Percentiles rank a stretch among this genome's conserved stretches.
Evolutionary conservation across 2,797 vertebrate species (phyloP).

Genomic region (Tachyglossus aculeatus): DNA sequence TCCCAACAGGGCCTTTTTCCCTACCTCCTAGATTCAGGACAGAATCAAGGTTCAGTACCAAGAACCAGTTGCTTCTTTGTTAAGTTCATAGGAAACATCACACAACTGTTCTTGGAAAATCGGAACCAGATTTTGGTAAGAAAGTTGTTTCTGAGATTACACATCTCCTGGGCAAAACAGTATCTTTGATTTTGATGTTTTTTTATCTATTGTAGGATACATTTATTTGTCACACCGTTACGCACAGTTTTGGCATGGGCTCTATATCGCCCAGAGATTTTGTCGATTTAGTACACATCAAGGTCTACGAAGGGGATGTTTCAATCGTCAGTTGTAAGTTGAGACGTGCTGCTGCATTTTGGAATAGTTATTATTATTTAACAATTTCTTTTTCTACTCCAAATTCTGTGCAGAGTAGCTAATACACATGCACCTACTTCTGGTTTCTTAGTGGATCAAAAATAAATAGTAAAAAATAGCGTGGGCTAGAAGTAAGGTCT

Average conservation of each 20-base stretch:
- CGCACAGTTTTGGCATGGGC: constrained; percentile 72
- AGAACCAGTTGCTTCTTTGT: not conserved
- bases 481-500: not conserved
- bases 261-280: constrained; percentile 71
- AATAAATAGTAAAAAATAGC: not conserved
- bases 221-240: constrained; percentile 63
- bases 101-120: constrained; percentile 16
- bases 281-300: constrained; percentile 64
- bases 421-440: not conserved
- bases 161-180: not conserved
- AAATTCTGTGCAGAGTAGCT: not conserved
- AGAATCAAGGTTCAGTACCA: not conserved
- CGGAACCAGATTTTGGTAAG: not conserved
- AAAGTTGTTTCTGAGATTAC: not conserved
- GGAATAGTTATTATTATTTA: not conserved
- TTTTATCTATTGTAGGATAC: constrained; percentile 63
- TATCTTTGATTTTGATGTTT: constrained; percentile 9
- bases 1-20: too few relatives aligned
- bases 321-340: constrained; percentile 73
- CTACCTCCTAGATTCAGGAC: not conserved
- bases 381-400: not conserved
- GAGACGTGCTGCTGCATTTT: not conserved
- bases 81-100: not conserved
- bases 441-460: not conserved
- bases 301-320: constrained; percentile 54